Conservation (phyloP, 2,113 vertebrate genomes). For the Bubo bubo region DNA sequence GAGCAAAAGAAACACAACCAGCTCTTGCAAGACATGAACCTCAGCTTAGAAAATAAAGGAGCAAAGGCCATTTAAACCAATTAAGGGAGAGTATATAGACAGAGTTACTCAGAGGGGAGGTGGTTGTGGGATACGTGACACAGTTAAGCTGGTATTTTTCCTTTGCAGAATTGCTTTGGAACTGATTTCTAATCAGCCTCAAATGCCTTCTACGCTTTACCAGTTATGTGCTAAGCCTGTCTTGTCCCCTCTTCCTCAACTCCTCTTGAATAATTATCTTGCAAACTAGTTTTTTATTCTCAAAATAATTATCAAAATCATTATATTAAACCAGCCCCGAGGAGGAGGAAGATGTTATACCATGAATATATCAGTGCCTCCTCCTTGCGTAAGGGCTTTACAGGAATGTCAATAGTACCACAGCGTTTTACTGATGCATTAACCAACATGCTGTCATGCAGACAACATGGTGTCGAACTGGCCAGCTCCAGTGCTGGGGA, state of each 20-base stretch:
- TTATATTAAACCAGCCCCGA: neutral
- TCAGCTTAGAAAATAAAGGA: constrained; percentile 12
- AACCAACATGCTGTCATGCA: neutral
- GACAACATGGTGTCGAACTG: neutral
- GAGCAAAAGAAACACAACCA: constrained; percentile 29
- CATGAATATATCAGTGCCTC: neutral
- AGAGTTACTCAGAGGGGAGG: neutral
- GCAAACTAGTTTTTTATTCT: neutral
- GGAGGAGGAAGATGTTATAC: neutral
- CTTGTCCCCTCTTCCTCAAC: neutral
- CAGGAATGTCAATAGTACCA: neutral
- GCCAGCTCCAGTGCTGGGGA: neutral
- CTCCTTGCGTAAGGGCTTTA: neutral
- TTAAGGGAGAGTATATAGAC: neutral
- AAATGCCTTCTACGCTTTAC: neutral
- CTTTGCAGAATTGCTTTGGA: neutral
- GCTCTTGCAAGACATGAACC: constrained; percentile 2
- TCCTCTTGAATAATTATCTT: neutral
- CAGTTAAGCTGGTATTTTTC: neutral
- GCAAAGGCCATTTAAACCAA: constrained; percentile 39
- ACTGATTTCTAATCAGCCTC: neutral
- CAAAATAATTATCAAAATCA: neutral
- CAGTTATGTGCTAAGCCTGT: neutral
- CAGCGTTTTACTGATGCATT: neutral
- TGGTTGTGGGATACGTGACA: neutral